Percentiles rank a stretch among this genome's conserved stretches.
Conservation (phyloP, 2,888 invertebrate genomes). For the Adineta ricciae region DNA sequence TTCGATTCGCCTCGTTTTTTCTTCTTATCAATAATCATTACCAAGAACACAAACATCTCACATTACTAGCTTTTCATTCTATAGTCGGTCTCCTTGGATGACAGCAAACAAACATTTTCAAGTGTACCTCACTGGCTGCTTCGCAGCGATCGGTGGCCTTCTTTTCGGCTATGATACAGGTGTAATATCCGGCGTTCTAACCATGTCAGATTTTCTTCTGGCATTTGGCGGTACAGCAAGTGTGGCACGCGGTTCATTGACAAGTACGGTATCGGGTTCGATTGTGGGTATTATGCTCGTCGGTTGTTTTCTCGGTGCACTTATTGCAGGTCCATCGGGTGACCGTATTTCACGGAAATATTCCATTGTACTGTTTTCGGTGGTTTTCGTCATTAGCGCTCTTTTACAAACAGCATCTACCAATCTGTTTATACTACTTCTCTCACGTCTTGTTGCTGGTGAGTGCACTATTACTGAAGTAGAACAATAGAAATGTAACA, state of each 20-base stretch:
- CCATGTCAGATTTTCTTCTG: background rate
- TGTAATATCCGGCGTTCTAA: background rate
- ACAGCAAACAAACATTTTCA: background rate
- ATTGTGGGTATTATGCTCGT: background rate
- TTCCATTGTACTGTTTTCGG: background rate
- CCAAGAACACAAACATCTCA: background rate
- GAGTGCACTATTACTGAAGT: background rate
- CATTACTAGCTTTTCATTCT: background rate
- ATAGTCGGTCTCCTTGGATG: background rate
- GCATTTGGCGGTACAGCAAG: background rate
- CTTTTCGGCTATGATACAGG: background rate
- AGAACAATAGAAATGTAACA: background rate
- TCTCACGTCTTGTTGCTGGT: background rate
- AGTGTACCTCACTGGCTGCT: background rate
- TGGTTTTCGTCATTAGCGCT: background rate
- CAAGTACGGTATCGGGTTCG: background rate
- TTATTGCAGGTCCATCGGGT: background rate
- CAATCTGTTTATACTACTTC: background rate
- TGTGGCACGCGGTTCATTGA: background rate
- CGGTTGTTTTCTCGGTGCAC: slow-evolving; percentile 16
- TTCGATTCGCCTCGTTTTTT: background rate
- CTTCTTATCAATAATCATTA: background rate
- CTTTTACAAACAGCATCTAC: background rate
- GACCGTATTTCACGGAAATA: background rate
- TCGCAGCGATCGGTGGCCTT: background rate